These are phyloP conservation scores for Monodelphis domestica DNA, from an alignment of 2,797 vertebrate genomes.

Conservation along the genomic window DNA sequence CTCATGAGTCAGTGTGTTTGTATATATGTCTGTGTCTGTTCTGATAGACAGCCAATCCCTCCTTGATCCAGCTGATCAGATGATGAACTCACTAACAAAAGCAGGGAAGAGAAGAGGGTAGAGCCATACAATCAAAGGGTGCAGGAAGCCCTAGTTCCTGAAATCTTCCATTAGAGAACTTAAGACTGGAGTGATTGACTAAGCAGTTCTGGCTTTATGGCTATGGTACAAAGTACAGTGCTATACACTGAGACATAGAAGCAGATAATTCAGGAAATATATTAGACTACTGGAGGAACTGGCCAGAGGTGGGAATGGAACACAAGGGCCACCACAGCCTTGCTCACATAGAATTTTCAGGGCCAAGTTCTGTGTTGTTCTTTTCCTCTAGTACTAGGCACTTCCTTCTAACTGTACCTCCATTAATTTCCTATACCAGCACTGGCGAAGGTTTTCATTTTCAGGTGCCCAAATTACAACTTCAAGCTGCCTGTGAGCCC, in stretches of 20 bases:
- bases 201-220: neutral
- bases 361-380: neutral
- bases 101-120: neutral
- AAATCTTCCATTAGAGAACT: neutral
- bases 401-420: too few relatives aligned
- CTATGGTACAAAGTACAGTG: neutral
- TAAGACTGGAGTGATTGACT: neutral
- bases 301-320: neutral
- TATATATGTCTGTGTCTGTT: neutral
- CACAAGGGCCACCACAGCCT: neutral
- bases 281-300: neutral
- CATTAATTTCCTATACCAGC: too few relatives aligned
- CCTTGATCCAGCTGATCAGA: neutral
- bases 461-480: too few relatives aligned
- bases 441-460: too few relatives aligned
- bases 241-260: neutral
- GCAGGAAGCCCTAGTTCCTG: neutral
- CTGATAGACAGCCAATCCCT: neutral
- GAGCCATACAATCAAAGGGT: neutral
- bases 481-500: too few relatives aligned
- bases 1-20: conserved; percentile 2
- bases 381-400: neutral
- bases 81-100: neutral
- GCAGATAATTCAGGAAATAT: neutral
- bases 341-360: neutral